Conservation (phyloP, 2,888 invertebrate species). For the Macrophya annulata region DNA sequence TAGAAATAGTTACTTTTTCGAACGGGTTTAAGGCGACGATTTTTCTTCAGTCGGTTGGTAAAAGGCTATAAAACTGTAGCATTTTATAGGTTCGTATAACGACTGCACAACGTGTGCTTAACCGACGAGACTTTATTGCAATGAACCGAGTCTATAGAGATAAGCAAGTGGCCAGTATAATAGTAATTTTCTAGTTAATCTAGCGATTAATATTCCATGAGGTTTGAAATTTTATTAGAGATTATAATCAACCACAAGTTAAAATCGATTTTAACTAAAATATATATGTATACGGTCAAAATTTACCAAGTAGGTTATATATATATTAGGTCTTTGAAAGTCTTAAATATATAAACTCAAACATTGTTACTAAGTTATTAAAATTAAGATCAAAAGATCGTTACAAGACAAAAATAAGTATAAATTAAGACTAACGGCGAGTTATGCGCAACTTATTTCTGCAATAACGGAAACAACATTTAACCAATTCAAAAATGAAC, state of each 20-base stretch:
- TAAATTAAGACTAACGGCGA: no score
- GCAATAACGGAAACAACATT: no score
- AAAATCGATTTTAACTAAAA: background rate
- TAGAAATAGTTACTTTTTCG: background rate
- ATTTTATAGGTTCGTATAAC: conserved; percentile 21
- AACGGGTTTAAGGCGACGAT: conserved; percentile 1
- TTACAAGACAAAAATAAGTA: no score
- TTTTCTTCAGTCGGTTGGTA: background rate
- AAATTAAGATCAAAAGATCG: background rate
- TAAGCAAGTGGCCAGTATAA: conserved; percentile 21
- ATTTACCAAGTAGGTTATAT: background rate
- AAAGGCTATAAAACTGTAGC: conserved; percentile 26
- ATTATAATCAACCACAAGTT: background rate
- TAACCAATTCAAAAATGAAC: no score
- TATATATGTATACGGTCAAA: background rate
- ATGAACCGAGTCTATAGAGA: background rate
- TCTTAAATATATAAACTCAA: background rate
- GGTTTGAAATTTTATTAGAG: background rate
- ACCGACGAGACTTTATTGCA: conserved; percentile 26
- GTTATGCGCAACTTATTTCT: no score
- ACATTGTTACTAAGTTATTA: background rate
- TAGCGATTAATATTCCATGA: conserved; percentile 6
- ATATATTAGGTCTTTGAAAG: background rate
- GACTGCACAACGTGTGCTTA: conserved; percentile 38
- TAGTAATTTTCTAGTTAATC: conserved; percentile 25